Conservation (phyloP, 1,140 invertebrate genomes). For the Arctopsyche grandis region DNA sequence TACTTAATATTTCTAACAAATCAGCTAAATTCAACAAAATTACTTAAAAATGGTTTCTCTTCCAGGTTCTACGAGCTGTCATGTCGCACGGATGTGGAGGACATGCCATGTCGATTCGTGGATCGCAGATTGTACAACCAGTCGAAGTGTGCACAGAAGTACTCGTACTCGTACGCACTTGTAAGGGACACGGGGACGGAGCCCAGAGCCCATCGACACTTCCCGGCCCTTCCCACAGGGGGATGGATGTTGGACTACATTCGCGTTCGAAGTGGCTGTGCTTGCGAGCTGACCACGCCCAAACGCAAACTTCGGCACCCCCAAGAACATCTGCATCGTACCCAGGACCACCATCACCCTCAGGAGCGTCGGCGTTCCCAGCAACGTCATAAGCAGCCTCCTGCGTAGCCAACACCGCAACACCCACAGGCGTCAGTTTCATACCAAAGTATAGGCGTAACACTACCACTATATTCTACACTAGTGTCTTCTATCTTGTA, state of each 20-base stretch:
- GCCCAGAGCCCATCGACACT: conserved; percentile 62
- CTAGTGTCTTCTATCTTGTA: background rate
- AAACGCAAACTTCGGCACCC: background rate
- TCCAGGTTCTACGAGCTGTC: conserved; percentile 81
- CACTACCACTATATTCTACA: background rate
- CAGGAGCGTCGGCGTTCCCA: conserved; percentile 5
- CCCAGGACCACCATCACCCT: background rate
- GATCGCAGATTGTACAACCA: conserved; percentile 74
- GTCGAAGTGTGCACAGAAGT: conserved; percentile 84
- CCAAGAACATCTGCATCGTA: conserved; percentile 16
- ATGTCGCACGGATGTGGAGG: conserved; percentile 75
- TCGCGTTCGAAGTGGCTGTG: conserved; percentile 81
- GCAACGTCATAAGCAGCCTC: background rate
- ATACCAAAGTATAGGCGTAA: conserved; percentile 12
- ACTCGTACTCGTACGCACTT: conserved; percentile 86
- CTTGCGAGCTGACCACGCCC: conserved; percentile 73
- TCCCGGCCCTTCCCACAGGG: conserved; percentile 65
- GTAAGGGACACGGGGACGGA: conserved; percentile 70
- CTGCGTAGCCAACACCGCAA: conserved; percentile 10
- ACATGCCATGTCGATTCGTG: conserved; percentile 80
- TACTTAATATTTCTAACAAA: background rate
- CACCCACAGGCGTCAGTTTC: background rate
- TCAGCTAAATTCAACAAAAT: background rate
- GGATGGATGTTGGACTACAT: conserved; percentile 85
- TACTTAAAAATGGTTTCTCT: conserved; percentile 15